Evolutionary conservation across 2,888 invertebrate genomes (phyloP).

Genomic region (Drosophila stalkeri): DNA sequence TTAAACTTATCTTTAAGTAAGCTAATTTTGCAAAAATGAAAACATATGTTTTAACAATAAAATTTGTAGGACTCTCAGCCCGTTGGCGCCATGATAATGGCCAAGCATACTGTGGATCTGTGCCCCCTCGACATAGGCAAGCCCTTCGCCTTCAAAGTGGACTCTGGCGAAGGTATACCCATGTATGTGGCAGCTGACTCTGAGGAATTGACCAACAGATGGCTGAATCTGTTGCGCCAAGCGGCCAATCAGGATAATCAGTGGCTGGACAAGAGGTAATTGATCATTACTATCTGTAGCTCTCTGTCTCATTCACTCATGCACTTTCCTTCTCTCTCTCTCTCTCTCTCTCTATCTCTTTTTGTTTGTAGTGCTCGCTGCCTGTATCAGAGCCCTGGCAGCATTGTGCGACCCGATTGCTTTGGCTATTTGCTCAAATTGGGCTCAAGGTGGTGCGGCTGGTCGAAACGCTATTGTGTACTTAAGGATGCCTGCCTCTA

Average conservation of each 20-base stretch:
- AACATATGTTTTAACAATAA: background rate
- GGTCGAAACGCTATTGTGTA: conserved; percentile 97
- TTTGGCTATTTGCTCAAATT: conserved; percentile 96
- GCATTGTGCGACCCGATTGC: conserved; percentile 94
- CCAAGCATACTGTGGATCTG: conserved; percentile 91
- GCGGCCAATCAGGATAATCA: conserved; percentile 90
- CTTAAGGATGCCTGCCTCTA: conserved; percentile 97
- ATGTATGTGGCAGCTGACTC: conserved; percentile 93
- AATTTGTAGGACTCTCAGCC: conserved; percentile 91
- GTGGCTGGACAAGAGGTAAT: conserved; percentile 88
- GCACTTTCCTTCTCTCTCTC: conserved; percentile 13
- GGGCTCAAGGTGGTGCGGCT: conserved; percentile 93
- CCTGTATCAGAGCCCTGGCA: conserved; percentile 92
- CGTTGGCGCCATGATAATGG: conserved; percentile 94
- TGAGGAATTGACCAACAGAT: conserved; percentile 90
- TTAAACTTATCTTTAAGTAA: background rate
- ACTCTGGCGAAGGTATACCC: conserved; percentile 89
- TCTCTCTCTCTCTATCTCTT: conserved; percentile 22
- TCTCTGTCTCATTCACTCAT: conserved; percentile 9
- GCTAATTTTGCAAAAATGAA: background rate
- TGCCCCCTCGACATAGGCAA: conserved; percentile 86
- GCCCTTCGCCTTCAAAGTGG: conserved; percentile 90
- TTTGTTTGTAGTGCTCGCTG: conserved; percentile 88
- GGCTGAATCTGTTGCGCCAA: conserved; percentile 92
- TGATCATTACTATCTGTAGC: conserved; percentile 15